Percentiles rank a stretch among this genome's conserved stretches.
These are phyloP conservation scores for Rhyacophila evoluta DNA, from an alignment of 2,888 invertebrate species.

Conservation along the genomic window DNA sequence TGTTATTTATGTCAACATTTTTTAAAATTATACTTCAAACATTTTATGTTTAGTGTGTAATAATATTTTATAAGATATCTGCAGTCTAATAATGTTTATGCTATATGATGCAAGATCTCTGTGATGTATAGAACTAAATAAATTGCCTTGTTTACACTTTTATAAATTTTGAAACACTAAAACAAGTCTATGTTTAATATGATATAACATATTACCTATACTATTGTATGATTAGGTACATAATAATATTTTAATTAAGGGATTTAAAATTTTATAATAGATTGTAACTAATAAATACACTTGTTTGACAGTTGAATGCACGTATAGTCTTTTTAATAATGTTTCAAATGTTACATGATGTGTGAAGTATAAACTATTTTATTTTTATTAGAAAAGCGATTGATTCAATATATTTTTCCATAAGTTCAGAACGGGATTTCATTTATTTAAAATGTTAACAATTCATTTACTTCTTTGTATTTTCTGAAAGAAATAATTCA, in stretches of 20 bases:
- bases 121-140: conserved; percentile 22
- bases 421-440: too few relatives aligned
- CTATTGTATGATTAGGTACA: not conserved
- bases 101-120: conserved; percentile 5
- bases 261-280: not conserved
- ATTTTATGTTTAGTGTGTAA: not conserved
- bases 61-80: not conserved
- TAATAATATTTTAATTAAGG: not conserved
- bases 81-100: not conserved
- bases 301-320: conserved; percentile 10
- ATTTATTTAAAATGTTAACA: too few relatives aligned
- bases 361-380: not conserved
- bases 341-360: not conserved
- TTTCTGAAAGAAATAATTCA: too few relatives aligned
- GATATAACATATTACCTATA: not conserved
- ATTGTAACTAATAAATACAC: not conserved
- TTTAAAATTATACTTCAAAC: too few relatives aligned
- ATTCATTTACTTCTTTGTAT: too few relatives aligned
- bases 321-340: not conserved
- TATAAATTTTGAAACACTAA: conserved; percentile 5
- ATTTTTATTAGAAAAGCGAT: not conserved
- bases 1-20: too few relatives aligned
- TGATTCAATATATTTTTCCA: too few relatives aligned
- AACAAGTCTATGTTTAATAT: not conserved
- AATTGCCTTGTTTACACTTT: conserved; percentile 26